Conservation (phyloP, 2,113 vertebrate genomes). For the zebrafish (Danio rerio) region GRCz12tu NC_133189.1:3238501-3239000, state of each 20-base stretch:
- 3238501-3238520: slow-evolving; percentile 21
- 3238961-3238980: no score
- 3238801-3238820: not conserved
- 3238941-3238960: no score
- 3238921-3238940: no score
- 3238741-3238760: slow-evolving; percentile 38
- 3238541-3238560: slow-evolving; percentile 41
- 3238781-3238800: not conserved
- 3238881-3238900: no score
- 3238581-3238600: not conserved
- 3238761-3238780: slow-evolving; percentile 36
- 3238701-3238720: slow-evolving; percentile 26
- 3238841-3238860: no score
- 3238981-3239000: no score
- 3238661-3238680: slow-evolving; percentile 41
- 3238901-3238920: no score
- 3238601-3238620: not conserved
- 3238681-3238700: slow-evolving; percentile 22
- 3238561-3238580: not conserved
- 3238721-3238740: slow-evolving; percentile 54
- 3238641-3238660: slow-evolving; percentile 24
- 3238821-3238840: no score
- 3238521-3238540: slow-evolving; percentile 19
- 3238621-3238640: not conserved
- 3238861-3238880: no score